Percentiles rank a stretch among this genome's conserved stretches.
phyloP scores from a whole-genome alignment of 2,113 vertebrate species.

The Amia ocellicauda region DNA sequence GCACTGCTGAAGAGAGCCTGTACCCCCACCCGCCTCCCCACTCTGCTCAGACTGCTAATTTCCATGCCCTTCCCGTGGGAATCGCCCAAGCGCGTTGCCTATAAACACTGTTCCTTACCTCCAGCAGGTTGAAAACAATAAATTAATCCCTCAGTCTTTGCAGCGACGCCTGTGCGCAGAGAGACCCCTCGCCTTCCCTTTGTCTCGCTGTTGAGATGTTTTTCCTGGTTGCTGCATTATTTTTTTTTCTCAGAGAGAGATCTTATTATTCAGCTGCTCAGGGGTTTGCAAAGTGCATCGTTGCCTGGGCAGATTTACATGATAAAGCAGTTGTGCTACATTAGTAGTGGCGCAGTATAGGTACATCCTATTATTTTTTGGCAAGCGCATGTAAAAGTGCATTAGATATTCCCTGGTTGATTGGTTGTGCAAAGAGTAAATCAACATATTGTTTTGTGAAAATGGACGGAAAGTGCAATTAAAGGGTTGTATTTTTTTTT shows the following conservation, averaged over 20 bases:
- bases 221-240: slow-evolving; percentile 15
- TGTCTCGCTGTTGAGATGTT: slow-evolving; percentile 32
- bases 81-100: slow-evolving; percentile 2
- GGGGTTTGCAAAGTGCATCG: not conserved
- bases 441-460: too few relatives aligned
- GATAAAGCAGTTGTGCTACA: not conserved
- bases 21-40: not conserved
- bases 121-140: slow-evolving; percentile 12
- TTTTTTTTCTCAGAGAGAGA: slow-evolving; percentile 1
- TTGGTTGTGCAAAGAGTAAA: too few relatives aligned
- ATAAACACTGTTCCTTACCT: slow-evolving; percentile 19
- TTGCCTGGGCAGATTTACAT: not conserved
- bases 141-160: not conserved
- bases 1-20: too few relatives aligned
- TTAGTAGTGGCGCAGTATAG: too few relatives aligned
- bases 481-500: too few relatives aligned
- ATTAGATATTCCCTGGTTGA: too few relatives aligned
- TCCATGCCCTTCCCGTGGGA: not conserved
- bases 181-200: slow-evolving; percentile 28
- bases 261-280: slow-evolving; percentile 24
- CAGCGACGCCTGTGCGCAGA: not conserved
- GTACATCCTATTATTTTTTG: too few relatives aligned
- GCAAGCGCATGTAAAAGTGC: too few relatives aligned
- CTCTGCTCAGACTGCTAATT: not conserved
- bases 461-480: too few relatives aligned